Evolutionary conservation across 2,888 invertebrate species (phyloP).

Genomic region (Scrobipalpa atriplicella): DNA sequence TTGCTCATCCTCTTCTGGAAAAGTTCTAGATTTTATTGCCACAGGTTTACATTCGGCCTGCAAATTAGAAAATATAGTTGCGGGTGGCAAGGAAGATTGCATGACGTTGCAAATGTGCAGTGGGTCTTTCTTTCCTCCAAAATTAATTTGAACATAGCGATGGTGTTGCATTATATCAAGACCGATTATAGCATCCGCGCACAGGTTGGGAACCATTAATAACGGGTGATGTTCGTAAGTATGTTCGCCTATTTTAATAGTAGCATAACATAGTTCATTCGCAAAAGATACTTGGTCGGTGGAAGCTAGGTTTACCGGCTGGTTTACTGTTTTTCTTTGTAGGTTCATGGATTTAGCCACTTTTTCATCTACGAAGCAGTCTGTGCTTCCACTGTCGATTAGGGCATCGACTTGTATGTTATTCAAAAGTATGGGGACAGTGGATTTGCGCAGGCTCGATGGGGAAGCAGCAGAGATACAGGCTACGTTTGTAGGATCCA

Average conservation of each 20-base stretch:
- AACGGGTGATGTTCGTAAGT: neutral
- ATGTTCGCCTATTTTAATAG: neutral
- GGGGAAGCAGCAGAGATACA: neutral
- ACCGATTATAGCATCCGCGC: neutral
- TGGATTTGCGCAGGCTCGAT: neutral
- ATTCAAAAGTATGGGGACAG: neutral
- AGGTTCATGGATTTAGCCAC: neutral
- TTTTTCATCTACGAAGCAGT: neutral
- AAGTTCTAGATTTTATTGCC: neutral
- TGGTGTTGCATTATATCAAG: constrained; percentile 2
- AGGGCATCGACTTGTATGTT: neutral
- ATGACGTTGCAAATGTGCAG: neutral
- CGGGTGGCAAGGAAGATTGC: constrained; percentile 10
- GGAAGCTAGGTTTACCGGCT: neutral
- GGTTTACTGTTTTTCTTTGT: neutral
- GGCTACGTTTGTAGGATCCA: neutral
- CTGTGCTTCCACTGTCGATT: neutral
- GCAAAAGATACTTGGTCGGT: neutral
- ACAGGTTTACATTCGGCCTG: constrained; percentile 23
- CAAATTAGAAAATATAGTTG: constrained; percentile 1
- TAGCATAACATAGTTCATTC: neutral
- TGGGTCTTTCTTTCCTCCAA: neutral
- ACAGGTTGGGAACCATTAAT: neutral
- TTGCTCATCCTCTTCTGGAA: neutral
- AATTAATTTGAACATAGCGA: neutral